phyloP scores from a whole-genome alignment of 2,113 vertebrate species.

The Zosterops pallidus region DNA sequence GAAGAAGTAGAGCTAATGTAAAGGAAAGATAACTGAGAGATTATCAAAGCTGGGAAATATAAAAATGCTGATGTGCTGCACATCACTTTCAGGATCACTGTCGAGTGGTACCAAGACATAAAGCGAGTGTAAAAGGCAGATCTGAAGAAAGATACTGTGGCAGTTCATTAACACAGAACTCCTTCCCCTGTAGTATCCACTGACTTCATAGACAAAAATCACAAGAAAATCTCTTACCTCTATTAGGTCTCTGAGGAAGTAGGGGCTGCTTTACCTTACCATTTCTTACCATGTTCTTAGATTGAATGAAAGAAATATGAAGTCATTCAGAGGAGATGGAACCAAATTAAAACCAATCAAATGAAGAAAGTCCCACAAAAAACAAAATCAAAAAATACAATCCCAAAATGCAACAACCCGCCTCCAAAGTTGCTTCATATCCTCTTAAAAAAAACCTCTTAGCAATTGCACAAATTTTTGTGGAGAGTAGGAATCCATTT shows the following conservation, averaged over 20 bases:
- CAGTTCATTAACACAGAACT: background rate
- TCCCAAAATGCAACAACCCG: background rate
- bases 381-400: rapidly evolving
- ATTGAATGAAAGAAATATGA: background rate
- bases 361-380: background rate
- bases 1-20: background rate
- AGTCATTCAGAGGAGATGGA: background rate
- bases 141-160: background rate
- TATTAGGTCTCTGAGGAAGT: background rate
- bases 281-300: background rate
- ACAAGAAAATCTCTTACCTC: background rate
- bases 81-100: background rate
- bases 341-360: background rate
- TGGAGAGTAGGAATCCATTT: background rate
- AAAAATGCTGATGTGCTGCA: background rate
- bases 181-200: background rate
- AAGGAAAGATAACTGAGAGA: background rate
- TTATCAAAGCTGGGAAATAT: background rate
- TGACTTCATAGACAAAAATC: background rate
- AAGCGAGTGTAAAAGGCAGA: background rate
- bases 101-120: background rate
- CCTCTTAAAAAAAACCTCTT: background rate
- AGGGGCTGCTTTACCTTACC: background rate
- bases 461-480: background rate
- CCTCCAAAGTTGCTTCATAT: background rate